phyloP scores from a whole-genome alignment of 2,113 vertebrate genomes.

The Jaculus jaculus region DNA sequence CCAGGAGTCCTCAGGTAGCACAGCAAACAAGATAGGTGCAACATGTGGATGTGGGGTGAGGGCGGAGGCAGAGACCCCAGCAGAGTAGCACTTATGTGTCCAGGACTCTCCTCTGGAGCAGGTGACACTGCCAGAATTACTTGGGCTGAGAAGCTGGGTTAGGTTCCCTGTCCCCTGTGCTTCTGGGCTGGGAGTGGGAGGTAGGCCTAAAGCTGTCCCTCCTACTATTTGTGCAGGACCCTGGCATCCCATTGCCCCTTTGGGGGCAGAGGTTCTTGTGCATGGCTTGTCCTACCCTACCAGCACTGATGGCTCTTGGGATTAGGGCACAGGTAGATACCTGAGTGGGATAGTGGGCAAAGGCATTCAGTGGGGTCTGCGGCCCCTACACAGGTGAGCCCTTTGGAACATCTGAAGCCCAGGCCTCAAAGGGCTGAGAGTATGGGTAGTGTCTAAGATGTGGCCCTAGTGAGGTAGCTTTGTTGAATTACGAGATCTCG shows the following conservation, averaged over 20 bases:
- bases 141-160: background rate
- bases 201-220: background rate
- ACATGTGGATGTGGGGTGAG: rapidly evolving
- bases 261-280: background rate
- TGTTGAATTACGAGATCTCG: rapidly evolving
- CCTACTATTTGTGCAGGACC: too few species aligned
- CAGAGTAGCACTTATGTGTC: rapidly evolving
- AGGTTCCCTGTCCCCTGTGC: too few species aligned
- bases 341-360: too few species aligned
- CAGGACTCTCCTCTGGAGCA: background rate
- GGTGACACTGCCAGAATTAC: too few species aligned
- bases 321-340: background rate
- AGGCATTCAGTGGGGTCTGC: background rate
- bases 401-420: background rate
- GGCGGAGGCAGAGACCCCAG: background rate
- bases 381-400: rapidly evolving
- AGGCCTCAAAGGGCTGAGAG: background rate
- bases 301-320: background rate
- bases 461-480: background rate
- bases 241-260: background rate
- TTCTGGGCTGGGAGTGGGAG: too few species aligned
- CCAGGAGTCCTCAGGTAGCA: too few species aligned
- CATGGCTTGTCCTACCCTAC: background rate
- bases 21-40: background rate
- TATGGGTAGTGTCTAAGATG: rapidly evolving